Percentiles rank a stretch among this genome's conserved stretches.
phyloP scores from a whole-genome alignment of 1,140 invertebrate species.

The Sarcophaga peregrina region DNA sequence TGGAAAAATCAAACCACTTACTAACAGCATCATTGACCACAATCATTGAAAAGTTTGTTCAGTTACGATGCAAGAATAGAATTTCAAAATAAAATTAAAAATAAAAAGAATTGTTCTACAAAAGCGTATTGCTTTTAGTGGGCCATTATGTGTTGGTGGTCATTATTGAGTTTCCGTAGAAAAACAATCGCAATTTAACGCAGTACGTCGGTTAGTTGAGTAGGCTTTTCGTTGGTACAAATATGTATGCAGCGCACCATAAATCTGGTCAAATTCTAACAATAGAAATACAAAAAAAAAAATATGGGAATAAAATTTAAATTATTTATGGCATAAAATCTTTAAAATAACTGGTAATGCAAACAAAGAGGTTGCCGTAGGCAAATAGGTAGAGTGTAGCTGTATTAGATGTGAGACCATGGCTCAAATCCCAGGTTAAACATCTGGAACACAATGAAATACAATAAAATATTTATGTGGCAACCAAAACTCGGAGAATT shows the following conservation, averaged over 20 bases:
- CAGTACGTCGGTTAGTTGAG: not conserved
- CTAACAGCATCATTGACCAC: not conserved
- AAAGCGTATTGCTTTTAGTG: too few relatives aligned
- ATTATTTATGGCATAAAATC: not conserved
- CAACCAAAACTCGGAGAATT: too few relatives aligned
- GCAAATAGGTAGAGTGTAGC: too few relatives aligned
- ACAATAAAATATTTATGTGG: too few relatives aligned
- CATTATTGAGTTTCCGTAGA: not conserved
- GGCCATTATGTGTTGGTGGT: too few relatives aligned
- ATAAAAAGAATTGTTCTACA: too few relatives aligned
- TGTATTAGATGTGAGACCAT: too few relatives aligned
- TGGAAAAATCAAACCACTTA: too few relatives aligned
- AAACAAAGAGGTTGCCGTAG: too few relatives aligned
- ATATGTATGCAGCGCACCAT: not conserved
- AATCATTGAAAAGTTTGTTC: not conserved
- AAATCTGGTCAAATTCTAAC: not conserved
- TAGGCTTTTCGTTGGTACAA: not conserved
- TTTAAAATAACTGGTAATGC: not conserved
- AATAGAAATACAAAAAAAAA: not conserved
- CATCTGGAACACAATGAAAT: too few relatives aligned
- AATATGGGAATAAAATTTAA: not conserved
- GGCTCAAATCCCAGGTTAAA: too few relatives aligned
- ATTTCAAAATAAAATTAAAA: too few relatives aligned
- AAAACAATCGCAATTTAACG: not conserved
- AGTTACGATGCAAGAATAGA: not conserved